Evolutionary conservation across 2,888 invertebrate species (phyloP).

Genomic region (Bunonema sp.): DNA sequence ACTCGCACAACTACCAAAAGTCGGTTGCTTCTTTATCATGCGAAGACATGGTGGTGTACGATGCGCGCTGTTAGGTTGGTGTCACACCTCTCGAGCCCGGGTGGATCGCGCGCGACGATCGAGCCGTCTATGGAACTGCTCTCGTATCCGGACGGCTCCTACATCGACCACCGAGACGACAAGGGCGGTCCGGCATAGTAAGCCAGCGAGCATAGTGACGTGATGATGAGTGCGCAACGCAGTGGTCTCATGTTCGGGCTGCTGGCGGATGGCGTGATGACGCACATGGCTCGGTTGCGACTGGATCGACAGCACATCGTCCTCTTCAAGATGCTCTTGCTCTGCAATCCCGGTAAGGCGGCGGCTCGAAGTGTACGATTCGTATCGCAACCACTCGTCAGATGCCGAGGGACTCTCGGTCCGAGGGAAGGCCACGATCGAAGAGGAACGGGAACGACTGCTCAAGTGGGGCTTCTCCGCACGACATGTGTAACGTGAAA

Average conservation of each 20-base stretch:
- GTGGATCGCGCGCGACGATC: too few species aligned
- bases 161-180: conserved; percentile 13
- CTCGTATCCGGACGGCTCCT: conserved; percentile 26
- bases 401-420: conserved; percentile 22
- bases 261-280: conserved; percentile 21
- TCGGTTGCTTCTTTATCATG: too few species aligned
- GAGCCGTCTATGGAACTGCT: too few species aligned
- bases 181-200: conserved; percentile 2
- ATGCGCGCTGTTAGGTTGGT: too few species aligned
- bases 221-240: background rate
- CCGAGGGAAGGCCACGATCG: conserved; percentile 16
- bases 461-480: conserved; percentile 4
- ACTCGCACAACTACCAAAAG: conserved; percentile 13
- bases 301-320: conserved; percentile 20
- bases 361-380: background rate
- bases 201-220: background rate
- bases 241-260: conserved; percentile 12
- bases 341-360: conserved; percentile 22
- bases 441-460: conserved; percentile 12
- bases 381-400: conserved; percentile 4
- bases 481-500: conserved; percentile 12
- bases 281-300: conserved; percentile 15
- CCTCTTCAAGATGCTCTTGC: conserved; percentile 22
- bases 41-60: too few species aligned
- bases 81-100: too few species aligned